These are phyloP conservation scores for Ochropleura plecta DNA, from an alignment of 2,888 invertebrate genomes.

Conservation along the genomic window DNA sequence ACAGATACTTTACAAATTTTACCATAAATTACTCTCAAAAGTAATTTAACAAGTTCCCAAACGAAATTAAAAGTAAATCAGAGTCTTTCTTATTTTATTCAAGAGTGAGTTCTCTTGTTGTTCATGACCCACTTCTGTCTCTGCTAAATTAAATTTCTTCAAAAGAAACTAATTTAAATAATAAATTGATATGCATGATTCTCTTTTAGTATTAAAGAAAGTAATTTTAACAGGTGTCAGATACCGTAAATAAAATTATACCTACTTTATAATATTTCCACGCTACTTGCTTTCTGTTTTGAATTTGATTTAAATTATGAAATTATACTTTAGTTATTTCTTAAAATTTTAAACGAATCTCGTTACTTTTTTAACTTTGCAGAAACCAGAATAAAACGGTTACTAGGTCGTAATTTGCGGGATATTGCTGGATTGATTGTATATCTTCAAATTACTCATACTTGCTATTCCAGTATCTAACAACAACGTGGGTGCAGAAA, in stretches of 20 bases:
- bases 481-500: not conserved
- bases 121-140: conserved; percentile 45
- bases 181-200: conserved; percentile 53
- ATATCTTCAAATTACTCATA: not conserved
- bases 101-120: conserved; percentile 53
- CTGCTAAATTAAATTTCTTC: conserved; percentile 52
- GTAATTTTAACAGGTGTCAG: conserved; percentile 33
- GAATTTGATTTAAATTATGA: not conserved
- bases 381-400: not conserved
- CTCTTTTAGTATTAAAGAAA: conserved; percentile 27
- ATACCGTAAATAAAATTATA: conserved; percentile 1
- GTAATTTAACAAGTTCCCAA: conserved; percentile 51
- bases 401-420: not conserved
- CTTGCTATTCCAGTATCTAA: not conserved
- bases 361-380: not conserved
- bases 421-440: not conserved
- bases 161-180: conserved; percentile 58
- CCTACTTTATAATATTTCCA: conserved; percentile 1
- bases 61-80: conserved; percentile 61
- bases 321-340: not conserved
- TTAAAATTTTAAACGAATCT: not conserved
- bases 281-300: not conserved
- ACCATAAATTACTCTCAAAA: conserved; percentile 52
- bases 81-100: conserved; percentile 54
- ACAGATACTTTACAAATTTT: conserved; percentile 47